Conservation (phyloP, 2,888 invertebrate genomes). For the Hydroisotoma schaefferi region DNA sequence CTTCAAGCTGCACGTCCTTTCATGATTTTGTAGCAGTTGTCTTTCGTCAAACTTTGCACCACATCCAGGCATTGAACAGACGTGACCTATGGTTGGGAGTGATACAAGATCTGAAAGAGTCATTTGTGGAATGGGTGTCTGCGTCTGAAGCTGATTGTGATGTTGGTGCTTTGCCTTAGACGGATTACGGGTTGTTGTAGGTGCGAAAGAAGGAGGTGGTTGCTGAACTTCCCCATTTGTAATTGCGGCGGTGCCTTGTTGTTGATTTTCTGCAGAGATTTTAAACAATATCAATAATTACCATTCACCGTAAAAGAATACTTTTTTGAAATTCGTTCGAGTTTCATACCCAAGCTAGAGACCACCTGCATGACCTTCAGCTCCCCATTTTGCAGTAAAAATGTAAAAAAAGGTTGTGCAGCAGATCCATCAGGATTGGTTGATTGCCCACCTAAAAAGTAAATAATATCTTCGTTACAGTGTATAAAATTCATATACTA, state of each 20-base stretch:
- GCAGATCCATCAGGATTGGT: background rate
- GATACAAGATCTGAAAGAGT: background rate
- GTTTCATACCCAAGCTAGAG: background rate
- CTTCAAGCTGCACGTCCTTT: conserved; percentile 33
- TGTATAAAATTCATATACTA: no score
- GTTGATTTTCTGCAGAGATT: no score
- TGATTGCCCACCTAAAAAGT: no score
- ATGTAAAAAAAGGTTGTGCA: conserved; percentile 2
- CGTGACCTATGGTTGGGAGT: conserved; percentile 9
- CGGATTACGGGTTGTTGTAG: no score
- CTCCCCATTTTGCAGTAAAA: conserved; percentile 8
- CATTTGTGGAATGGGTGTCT: background rate
- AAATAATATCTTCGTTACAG: no score
- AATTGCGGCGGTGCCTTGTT: no score
- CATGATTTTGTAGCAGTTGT: conserved; percentile 32
- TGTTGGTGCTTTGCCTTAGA: background rate
- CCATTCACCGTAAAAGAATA: no score
- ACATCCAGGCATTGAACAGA: conserved; percentile 35
- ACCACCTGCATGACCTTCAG: conserved; percentile 7
- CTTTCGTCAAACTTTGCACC: conserved; percentile 29
- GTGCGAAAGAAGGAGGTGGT: no score
- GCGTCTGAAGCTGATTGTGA: background rate
- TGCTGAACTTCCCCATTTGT: no score
- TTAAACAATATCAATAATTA: no score
- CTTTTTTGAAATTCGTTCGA: background rate